A percentile compares a stretch with the other conserved stretches of the same genome.
Conservation (phyloP, 2,797 vertebrate species). For the Valencia hispanica region DNA sequence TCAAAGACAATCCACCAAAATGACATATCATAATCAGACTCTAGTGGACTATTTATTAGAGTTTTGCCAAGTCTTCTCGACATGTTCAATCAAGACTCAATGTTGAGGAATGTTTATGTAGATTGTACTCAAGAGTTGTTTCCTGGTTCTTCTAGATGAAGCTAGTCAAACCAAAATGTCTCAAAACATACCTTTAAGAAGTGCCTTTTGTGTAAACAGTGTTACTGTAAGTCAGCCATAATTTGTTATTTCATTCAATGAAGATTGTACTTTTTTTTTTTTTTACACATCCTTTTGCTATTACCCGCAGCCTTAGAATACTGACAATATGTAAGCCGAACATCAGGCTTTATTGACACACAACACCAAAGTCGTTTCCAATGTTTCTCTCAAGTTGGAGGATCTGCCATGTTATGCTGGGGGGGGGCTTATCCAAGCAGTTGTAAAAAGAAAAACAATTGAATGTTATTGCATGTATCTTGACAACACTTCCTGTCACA, state of each 20-base stretch:
- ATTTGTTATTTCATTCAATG: slow-evolving; percentile 58
- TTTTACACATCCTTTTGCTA: slow-evolving; percentile 53
- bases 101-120: slow-evolving; percentile 22
- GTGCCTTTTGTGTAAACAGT: slow-evolving; percentile 82
- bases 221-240: slow-evolving; percentile 76
- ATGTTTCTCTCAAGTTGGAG: slow-evolving; percentile 20
- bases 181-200: slow-evolving; percentile 60
- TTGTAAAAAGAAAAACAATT: slow-evolving; percentile 18
- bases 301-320: slow-evolving; percentile 67
- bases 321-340: slow-evolving; percentile 60
- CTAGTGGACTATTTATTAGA: slow-evolving; percentile 24
- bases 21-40: slow-evolving; percentile 30
- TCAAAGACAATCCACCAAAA: slow-evolving; percentile 40
- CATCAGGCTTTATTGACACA: slow-evolving; percentile 44
- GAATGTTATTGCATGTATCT: slow-evolving; percentile 40
- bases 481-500: slow-evolving; percentile 66
- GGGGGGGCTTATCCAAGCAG: slow-evolving; percentile 26
- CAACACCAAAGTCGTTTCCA: slow-evolving; percentile 11
- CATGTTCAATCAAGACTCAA: slow-evolving; percentile 36
- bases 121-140: slow-evolving; percentile 26
- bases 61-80: slow-evolving; percentile 28
- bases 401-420: slow-evolving; percentile 3
- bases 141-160: slow-evolving; percentile 40
- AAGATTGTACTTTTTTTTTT: slow-evolving; percentile 67
- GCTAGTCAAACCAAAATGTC: slow-evolving; percentile 72